Percentiles rank a stretch among this genome's conserved stretches.
phyloP scores from a whole-genome alignment of 1,140 invertebrate species.

The Pemphigus obesinymphae region DNA sequence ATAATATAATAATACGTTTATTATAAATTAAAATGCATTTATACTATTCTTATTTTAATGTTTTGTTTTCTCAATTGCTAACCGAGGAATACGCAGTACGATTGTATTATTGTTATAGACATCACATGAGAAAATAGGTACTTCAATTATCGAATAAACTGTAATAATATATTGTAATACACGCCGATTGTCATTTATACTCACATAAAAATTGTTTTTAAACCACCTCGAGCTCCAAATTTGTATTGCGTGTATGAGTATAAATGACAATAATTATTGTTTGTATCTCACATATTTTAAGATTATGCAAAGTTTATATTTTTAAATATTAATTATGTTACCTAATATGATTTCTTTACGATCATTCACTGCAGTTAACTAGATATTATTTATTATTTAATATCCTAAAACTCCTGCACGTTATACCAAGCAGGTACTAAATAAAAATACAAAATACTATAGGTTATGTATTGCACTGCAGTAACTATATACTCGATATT shows the following conservation, averaged over 20 bases:
- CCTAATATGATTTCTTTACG: too few relatives aligned
- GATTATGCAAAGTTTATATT: neutral
- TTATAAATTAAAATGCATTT: neutral
- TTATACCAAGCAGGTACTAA: too few relatives aligned
- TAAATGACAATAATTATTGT: too few relatives aligned
- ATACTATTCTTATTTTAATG: neutral
- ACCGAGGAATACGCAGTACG: neutral
- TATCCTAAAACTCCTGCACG: neutral
- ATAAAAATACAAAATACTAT: too few relatives aligned
- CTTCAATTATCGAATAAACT: neutral
- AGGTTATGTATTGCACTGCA: too few relatives aligned
- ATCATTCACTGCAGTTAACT: too few relatives aligned
- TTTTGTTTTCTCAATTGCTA: neutral
- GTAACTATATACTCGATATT: neutral
- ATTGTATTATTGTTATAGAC: too few relatives aligned
- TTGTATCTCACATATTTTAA: neutral
- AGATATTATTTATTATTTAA: too few relatives aligned
- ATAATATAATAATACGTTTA: neutral
- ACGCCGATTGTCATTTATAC: neutral
- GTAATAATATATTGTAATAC: neutral
- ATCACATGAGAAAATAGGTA: neutral
- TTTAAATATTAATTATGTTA: too few relatives aligned
- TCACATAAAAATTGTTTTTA: neutral
- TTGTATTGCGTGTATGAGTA: too few relatives aligned
- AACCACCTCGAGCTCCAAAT: neutral